Conservation (phyloP, 1,140 invertebrate species). For the Paralvinella palmiformis region DNA sequence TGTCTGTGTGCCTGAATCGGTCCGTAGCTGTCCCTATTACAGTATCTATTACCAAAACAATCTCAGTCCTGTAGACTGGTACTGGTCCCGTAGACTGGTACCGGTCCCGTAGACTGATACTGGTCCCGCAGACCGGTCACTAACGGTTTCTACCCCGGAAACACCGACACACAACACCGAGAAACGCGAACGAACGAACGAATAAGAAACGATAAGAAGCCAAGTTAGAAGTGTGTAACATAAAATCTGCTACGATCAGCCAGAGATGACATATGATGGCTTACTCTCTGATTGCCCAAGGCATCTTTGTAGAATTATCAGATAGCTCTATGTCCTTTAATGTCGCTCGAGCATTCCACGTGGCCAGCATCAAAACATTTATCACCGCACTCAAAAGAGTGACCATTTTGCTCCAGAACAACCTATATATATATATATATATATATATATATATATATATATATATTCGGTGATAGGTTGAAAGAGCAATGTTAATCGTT, state of each 20-base stretch:
- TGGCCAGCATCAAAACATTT: constrained; percentile 45
- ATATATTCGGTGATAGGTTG: no score
- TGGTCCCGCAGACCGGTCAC: no score
- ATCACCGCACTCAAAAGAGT: constrained; percentile 44
- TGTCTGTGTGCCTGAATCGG: no score
- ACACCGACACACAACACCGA: background rate
- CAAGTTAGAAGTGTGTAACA: background rate
- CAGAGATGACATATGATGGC: constrained; percentile 4
- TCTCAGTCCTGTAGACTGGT: no score
- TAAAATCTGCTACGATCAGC: background rate
- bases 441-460: no score
- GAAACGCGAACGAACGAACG: background rate
- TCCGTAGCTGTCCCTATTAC: no score
- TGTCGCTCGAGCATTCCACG: constrained; percentile 42
- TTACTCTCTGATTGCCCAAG: constrained; percentile 19
- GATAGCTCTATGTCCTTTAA: constrained; percentile 14
- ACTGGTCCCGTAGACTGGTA: no score
- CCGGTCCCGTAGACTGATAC: no score
- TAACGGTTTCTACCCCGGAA: no score
- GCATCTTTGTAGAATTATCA: constrained; percentile 16
- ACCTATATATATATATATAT: constrained; percentile 35
- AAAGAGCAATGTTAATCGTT: no score
- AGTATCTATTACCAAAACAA: no score
- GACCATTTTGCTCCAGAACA: constrained; percentile 44
- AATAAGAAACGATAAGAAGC: background rate